These are phyloP conservation scores for Podarcis raffonei DNA, from an alignment of 2,113 vertebrate genomes.

Conservation along the genomic window DNA sequence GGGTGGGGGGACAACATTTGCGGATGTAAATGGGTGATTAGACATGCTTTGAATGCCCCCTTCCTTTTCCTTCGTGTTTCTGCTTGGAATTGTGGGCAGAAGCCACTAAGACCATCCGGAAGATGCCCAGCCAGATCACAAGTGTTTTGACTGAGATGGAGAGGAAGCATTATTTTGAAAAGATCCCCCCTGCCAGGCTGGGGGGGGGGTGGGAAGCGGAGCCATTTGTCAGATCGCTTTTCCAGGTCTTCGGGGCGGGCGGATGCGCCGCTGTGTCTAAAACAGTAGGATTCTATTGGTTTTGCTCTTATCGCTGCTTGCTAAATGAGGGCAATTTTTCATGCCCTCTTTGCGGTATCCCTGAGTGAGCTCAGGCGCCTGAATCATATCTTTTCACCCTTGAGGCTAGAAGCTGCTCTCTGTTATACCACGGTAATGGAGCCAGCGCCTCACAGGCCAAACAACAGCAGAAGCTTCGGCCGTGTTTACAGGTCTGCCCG, in stretches of 20 bases:
- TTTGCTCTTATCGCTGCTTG: slow-evolving; percentile 6
- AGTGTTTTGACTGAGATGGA: slow-evolving; percentile 49
- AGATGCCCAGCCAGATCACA: not conserved
- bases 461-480: not conserved
- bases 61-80: slow-evolving; percentile 45
- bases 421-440: not conserved
- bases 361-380: not conserved
- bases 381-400: not conserved
- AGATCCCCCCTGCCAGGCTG: not conserved
- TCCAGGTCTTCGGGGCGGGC: slow-evolving; percentile 28
- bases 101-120: slow-evolving; percentile 56
- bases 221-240: slow-evolving; percentile 43
- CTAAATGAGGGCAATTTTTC: slow-evolving; percentile 51
- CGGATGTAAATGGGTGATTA: slow-evolving; percentile 65
- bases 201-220: slow-evolving; percentile 31
- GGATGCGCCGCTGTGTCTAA: slow-evolving; percentile 36
- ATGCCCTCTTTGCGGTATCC: fast-evolving
- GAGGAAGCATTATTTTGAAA: slow-evolving; percentile 17
- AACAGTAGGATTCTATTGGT: not conserved
- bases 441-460: not conserved
- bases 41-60: slow-evolving; percentile 62
- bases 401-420: fast-evolving
- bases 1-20: slow-evolving; percentile 54
- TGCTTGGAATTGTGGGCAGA: slow-evolving; percentile 62
- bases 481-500: not conserved